These are phyloP conservation scores for Melanchra persicariae DNA, from an alignment of 2,888 invertebrate species.

Conservation along the genomic window DNA sequence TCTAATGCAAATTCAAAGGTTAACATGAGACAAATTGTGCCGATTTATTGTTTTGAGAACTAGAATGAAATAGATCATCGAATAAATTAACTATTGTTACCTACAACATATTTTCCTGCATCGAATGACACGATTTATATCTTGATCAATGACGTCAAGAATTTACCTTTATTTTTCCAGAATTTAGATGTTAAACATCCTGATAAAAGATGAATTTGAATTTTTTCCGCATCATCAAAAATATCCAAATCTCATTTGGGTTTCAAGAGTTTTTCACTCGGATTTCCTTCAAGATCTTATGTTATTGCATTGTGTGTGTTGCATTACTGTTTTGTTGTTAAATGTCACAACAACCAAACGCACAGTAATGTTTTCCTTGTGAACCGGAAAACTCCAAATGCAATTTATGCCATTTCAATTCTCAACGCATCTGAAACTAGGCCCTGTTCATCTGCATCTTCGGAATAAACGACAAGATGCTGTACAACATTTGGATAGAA, in stretches of 20 bases:
- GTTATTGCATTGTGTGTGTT: too few relatives aligned
- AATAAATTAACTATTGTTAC: conserved; percentile 21
- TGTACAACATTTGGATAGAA: not conserved
- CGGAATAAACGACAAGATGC: not conserved
- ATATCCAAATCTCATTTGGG: not conserved
- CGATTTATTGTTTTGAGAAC: conserved; percentile 16
- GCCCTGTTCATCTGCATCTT: not conserved
- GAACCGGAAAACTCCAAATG: not conserved
- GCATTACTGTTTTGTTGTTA: too few relatives aligned
- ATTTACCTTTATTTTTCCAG: too few relatives aligned
- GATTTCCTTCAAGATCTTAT: not conserved
- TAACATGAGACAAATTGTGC: conserved; percentile 12
- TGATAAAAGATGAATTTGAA: too few relatives aligned
- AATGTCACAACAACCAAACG: not conserved
- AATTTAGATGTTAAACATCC: not conserved
- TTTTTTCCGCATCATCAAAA: not conserved
- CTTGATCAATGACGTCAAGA: not conserved
- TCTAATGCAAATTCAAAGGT: conserved; percentile 20
- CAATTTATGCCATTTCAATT: not conserved
- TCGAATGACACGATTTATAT: not conserved
- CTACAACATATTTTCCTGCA: not conserved
- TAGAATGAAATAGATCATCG: conserved; percentile 19
- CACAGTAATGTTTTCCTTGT: not conserved
- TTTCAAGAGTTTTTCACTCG: not conserved
- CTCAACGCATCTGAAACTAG: not conserved